A percentile compares a stretch with the other conserved stretches of the same genome.
phyloP scores from a whole-genome alignment of 2,888 invertebrate species.

The Euphydryas editha region DNA sequence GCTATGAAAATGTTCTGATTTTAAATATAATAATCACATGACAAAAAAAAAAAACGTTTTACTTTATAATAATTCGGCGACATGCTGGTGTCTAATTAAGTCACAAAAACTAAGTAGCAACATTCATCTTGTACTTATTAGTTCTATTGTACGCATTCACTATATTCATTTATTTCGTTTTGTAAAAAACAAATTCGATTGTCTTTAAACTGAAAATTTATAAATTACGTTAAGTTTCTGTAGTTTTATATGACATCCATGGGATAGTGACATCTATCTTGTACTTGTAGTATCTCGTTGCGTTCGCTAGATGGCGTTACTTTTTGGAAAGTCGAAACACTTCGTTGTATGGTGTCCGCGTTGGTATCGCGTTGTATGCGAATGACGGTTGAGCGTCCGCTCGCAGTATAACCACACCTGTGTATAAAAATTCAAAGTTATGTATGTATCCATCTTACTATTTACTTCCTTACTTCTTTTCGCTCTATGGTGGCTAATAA shows the following conservation, averaged over 20 bases:
- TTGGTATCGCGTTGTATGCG: conserved; percentile 74
- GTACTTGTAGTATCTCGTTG: conserved; percentile 19
- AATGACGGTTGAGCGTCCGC: conserved; percentile 88
- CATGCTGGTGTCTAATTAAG: too few relatives aligned
- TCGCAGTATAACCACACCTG: conserved; percentile 91
- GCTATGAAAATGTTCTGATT: neutral
- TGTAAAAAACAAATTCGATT: neutral
- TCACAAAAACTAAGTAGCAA: too few relatives aligned
- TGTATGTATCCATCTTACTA: neutral
- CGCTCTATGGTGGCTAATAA: too few relatives aligned
- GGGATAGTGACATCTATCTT: conserved; percentile 26
- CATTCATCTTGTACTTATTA: too few relatives aligned
- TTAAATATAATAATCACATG: neutral
- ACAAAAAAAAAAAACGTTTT: neutral
- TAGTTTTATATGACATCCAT: conserved; percentile 7
- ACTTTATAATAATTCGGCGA: too few relatives aligned
- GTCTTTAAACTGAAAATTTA: neutral
- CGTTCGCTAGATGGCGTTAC: conserved; percentile 52
- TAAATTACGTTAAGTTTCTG: neutral
- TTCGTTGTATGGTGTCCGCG: conserved; percentile 78
- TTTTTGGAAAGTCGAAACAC: conserved; percentile 74
- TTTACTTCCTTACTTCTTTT: too few relatives aligned
- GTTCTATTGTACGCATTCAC: neutral
- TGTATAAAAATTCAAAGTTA: conserved; percentile 16
- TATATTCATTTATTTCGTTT: neutral